Evolutionary conservation across 2,113 vertebrate genomes (phyloP), one percentile per base, ranked within the genome.

Genomic region (Hylia prasina): DNA sequence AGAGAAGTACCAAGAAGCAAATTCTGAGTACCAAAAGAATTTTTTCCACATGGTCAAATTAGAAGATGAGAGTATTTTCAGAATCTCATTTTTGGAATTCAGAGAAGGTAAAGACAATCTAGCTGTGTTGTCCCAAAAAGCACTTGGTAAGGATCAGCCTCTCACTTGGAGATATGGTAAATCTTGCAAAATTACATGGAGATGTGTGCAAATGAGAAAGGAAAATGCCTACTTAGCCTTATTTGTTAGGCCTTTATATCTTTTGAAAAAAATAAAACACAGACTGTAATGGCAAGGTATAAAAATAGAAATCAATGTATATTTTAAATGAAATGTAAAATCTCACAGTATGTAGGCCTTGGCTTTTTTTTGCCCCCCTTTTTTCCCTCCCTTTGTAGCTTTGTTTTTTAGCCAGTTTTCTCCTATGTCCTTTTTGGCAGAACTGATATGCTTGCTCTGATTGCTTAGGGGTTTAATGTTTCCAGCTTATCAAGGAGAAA

Each of bases 281-380:
- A 31, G 73, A 48, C 4, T 7, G 1, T 7, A 63, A 63, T 33
- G 7, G 6, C 1, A 20, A 50, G 2, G 3, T 50, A 25, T n/a
- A 19, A 54, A 44, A 45, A 15, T 20, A 37, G 15, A 31, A 30
- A 45, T 54, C 11, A 71, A 39, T 3, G 7, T 30, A 35, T 40
- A 28, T 60, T 68, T 86, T 65, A 69, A 63, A 28, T 13, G 7
- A 80, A 85, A 44, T 30, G 7, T 3, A 60, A 76, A 93, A 61
- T 2, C 1, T 0, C 22, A n/a, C 5, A 40, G 4, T 16, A 30
- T 50, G 8, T 58, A 44, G 10, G 13, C 4, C 2, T 45, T 47
- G 15, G 10, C 2, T 13, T 44, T 37, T 58, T 73, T 33, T 9
- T 1, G 5, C 2, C 2, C 19, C 15, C 20, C 3, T 11, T 18